Evolutionary conservation across 2,888 invertebrate genomes (phyloP).

Genomic region (Fabriciana adippe): DNA sequence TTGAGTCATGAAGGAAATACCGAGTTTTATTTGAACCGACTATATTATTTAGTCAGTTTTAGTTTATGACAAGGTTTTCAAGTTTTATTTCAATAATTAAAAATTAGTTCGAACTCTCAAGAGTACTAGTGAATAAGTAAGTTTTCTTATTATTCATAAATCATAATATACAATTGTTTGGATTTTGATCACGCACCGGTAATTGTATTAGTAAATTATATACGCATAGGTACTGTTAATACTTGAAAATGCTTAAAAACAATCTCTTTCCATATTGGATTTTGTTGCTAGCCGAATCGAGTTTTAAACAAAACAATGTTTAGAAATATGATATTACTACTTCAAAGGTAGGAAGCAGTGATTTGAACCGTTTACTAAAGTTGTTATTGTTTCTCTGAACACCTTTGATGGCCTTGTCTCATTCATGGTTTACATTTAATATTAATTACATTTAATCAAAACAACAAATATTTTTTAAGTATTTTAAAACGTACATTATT

Average conservation of each 20-base stretch:
- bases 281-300: conserved; percentile 3
- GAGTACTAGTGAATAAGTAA: background rate
- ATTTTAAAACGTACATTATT: too few species aligned
- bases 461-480: too few species aligned
- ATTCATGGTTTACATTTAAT: too few species aligned
- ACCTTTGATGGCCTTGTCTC: background rate
- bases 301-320: conserved; percentile 6
- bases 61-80: background rate
- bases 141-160: conserved; percentile 1
- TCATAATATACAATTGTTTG: conserved; percentile 20
- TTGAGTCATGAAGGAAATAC: background rate
- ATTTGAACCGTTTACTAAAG: conserved; percentile 4
- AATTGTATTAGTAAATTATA: conserved; percentile 22
- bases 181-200: conserved; percentile 27
- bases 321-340: background rate
- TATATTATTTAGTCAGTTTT: background rate
- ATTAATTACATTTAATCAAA: too few species aligned
- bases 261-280: conserved; percentile 6
- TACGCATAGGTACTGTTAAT: conserved; percentile 16
- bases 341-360: conserved; percentile 1
- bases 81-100: background rate
- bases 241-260: conserved; percentile 8
- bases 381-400: background rate
- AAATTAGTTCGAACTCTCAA: background rate
- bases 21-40: background rate